Base-by-base conservation (phyloP, 2,113 vertebrate species). In the Myrmecophaga tridactyla region DNA sequence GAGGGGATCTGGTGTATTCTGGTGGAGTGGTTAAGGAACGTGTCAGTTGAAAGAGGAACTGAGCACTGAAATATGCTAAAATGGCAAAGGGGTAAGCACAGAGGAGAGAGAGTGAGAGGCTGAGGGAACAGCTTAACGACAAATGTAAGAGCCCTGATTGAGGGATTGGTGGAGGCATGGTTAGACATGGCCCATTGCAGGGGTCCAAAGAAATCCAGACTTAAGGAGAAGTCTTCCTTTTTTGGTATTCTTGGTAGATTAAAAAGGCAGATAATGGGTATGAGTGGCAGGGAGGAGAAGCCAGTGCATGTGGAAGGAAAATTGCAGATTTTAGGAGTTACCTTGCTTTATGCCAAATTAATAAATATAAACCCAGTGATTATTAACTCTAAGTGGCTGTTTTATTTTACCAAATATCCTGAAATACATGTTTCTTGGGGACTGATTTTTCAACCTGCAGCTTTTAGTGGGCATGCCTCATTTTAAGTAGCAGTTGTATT, bases 401-500 rank as follows among this genome's bases (percentile, higher is more conserved):
- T 96, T 94, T 60, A 62, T 83, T 89, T 86, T 87, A 51, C 73
- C 5, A 23, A 89, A 86, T 91, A 94, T 31, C 46, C 41, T 58
- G 72, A 89, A 78, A 83, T 86, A 31, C 56, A 69, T 34, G 39
- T 77, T 89, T 89, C 75, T 86, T 76, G 83, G 53, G 86, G 41
- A 81, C 43, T 69, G 39, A 75, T 56, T 89, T 53, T 75, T 51
- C 83, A 46, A 84, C 69, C 41, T 92, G 43, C 36, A 46, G 12
- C 41, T 89, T 93, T 76, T 76, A 63, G 84, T 73, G 89, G 80
- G 62, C 83, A 10, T 83, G 51, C 63, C 48, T 90, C 93, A 73
- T 76, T 92, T 94, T 80, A 87, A 73, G 69, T 29, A 86, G 48
- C 78, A 87, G 86, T 65, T 89, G 34, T 63, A 70, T 70, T 95